Percentiles rank a stretch among this genome's conserved stretches.
phyloP scores from a whole-genome alignment of 1,140 invertebrate genomes.

The Protaetia brevitarsis region DNA sequence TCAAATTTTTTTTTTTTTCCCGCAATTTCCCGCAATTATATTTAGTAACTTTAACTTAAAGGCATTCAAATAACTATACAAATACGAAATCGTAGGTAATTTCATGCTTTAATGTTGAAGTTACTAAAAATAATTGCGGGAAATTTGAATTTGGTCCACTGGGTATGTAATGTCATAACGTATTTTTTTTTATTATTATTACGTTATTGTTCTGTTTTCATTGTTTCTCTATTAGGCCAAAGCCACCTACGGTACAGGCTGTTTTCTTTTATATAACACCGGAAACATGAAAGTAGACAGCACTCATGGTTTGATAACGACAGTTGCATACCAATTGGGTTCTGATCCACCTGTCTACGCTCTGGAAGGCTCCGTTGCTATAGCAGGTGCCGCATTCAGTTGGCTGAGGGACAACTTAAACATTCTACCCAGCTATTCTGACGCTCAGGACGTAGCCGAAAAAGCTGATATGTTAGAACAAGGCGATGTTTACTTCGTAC shows the following conservation, averaged over 20 bases:
- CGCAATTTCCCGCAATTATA: no score
- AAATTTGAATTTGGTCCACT: no score
- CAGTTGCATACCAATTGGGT: constrained; percentile 90
- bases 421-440: constrained; percentile 60
- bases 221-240: constrained; percentile 63
- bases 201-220: background rate
- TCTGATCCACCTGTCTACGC: constrained; percentile 80
- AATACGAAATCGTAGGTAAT: no score
- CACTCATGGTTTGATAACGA: constrained; percentile 89
- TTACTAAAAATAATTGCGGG: no score
- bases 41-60: no score
- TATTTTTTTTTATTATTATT: background rate
- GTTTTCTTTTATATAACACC: constrained; percentile 93
- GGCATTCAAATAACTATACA: no score
- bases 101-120: no score
- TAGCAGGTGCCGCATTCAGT: constrained; percentile 71
- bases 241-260: constrained; percentile 93
- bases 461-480: constrained; percentile 43
- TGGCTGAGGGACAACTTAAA: constrained; percentile 84
- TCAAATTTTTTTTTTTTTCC: no score
- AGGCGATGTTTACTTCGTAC: constrained; percentile 89
- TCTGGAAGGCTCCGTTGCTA: constrained; percentile 64
- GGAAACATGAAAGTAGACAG: constrained; percentile 66
- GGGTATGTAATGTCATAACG: no score
- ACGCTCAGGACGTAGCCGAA: constrained; percentile 43